Percentiles rank a stretch among this genome's conserved stretches.
Evolutionary conservation across 2,797 vertebrate genomes (phyloP).

Genomic region (Aulostomus chinensis): DNA sequence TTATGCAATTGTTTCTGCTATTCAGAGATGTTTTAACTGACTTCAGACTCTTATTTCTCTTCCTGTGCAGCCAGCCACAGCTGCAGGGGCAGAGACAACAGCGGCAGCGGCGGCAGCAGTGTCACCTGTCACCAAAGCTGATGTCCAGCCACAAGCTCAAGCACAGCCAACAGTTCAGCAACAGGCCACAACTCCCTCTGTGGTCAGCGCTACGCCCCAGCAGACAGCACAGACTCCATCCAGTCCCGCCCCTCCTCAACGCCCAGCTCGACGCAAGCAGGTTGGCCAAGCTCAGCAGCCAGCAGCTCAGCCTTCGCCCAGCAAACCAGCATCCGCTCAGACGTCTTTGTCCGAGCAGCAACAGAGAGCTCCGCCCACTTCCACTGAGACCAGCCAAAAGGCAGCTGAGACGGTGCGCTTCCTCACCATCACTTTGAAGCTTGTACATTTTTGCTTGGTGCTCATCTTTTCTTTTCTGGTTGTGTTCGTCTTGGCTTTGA

Average conservation of each 20-base stretch:
- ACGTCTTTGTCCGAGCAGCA: conserved; percentile 30
- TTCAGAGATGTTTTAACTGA: no score
- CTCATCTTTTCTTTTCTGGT: neutral
- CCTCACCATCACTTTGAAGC: neutral
- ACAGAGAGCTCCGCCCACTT: conserved; percentile 19
- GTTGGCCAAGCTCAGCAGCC: conserved; percentile 41
- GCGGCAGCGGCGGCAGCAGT: conserved; percentile 63
- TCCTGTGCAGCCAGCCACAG: conserved; percentile 68
- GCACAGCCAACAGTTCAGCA: conserved; percentile 56
- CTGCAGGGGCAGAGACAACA: conserved; percentile 68
- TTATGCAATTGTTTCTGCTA: no score
- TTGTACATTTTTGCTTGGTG: no score
- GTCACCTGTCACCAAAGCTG: conserved; percentile 52
- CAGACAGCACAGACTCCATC: conserved; percentile 68
- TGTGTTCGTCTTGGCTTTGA: neutral
- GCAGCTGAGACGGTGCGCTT: conserved; percentile 47
- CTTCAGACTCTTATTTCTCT: no score
- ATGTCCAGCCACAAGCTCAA: conserved; percentile 66
- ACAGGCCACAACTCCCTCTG: conserved; percentile 41
- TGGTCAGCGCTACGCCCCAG: conserved; percentile 48
- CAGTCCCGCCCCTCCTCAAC: conserved; percentile 78
- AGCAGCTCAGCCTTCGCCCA: conserved; percentile 44
- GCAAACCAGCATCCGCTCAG: conserved; percentile 41
- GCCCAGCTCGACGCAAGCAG: conserved; percentile 79
- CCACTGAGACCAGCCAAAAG: conserved; percentile 54